Base-by-base conservation (phyloP, 2,888 invertebrate genomes). In the Aricia artaxerxes region DNA sequence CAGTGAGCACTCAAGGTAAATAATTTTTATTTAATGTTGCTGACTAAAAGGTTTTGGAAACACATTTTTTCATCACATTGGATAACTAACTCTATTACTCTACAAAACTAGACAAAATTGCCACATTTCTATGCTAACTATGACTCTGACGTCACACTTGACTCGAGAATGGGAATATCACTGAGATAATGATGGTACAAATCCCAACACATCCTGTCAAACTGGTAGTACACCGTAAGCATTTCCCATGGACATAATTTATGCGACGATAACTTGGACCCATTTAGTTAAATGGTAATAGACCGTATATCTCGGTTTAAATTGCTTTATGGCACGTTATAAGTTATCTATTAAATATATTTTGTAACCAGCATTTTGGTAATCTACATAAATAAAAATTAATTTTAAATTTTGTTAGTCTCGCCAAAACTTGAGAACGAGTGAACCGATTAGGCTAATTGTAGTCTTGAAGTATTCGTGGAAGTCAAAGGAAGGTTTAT, bases 251-350 rank as follows among this genome's bases (percentile, higher is more conserved):
- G 11, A 57, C 53, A 7, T 76, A 76, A 76, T 53, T 53, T 76
- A 76, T 53, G 76, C 35, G 76, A 75, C 49, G 75, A 31, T 76
- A 57, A 76, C 53, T 57, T 31, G 35, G 57, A 57, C 76, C 35
- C 49, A 76, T 53, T 75, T 75, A 49, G 76, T 31, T 76, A 57
- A 76, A 76, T 53, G 57, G 57, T 76, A 57, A 76, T 76, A 53
- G 57, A 53, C 24, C 35, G 6, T 53, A 57, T 57, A 35, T 35
- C 57, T 57, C 31, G 16, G 35, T 16, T 57, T 53, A 57, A 57
- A 76, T 76, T 76, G 6, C 53, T 53, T 57, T 35, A 76, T 57
- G 53, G 35, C 76, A 76, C 38, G 57, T 35, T 35, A 76, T 57
- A 35, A 53, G 49, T 57, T 13, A 35, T 57, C 49, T 53, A 16